Conservation (phyloP, 2,113 vertebrate genomes). For the Labrus mixtus region DNA sequence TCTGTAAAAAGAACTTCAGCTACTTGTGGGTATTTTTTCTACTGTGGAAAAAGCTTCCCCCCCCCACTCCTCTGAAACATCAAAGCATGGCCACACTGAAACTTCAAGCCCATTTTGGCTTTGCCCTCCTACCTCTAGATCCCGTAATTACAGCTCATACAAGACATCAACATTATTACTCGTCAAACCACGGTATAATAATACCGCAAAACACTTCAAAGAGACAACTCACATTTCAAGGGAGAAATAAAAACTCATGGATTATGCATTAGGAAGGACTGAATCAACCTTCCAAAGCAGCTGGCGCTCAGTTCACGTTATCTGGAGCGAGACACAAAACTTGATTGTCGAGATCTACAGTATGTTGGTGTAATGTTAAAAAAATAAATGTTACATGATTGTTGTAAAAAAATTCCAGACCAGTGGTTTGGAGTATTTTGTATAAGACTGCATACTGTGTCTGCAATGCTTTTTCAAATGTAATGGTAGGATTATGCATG, state of each 20-base stretch:
- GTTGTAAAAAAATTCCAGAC: constrained; percentile 13
- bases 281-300: constrained; percentile 60
- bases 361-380: constrained; percentile 46
- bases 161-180: constrained; percentile 83
- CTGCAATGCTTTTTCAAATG: constrained; percentile 20
- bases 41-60: constrained; percentile 60
- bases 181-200: constrained; percentile 79
- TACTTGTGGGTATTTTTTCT: constrained; percentile 59
- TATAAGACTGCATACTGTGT: constrained; percentile 21
- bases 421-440: constrained; percentile 13
- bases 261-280: constrained; percentile 75
- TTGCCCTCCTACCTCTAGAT: constrained; percentile 76
- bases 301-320: constrained; percentile 37
- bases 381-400: constrained; percentile 37
- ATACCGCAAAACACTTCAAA: constrained; percentile 81
- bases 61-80: constrained; percentile 57
- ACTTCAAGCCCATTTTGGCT: constrained; percentile 78
- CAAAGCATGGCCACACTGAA: constrained; percentile 79
- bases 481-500: constrained; percentile 36
- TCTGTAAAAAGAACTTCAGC: constrained; percentile 59
- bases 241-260: constrained; percentile 79
- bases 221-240: constrained; percentile 76
- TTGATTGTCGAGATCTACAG: constrained; percentile 50
- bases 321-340: constrained; percentile 48
- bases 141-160: constrained; percentile 84